Base-by-base conservation (phyloP, 2,113 vertebrate species). In the Gymnobelideus leadbeateri region DNA sequence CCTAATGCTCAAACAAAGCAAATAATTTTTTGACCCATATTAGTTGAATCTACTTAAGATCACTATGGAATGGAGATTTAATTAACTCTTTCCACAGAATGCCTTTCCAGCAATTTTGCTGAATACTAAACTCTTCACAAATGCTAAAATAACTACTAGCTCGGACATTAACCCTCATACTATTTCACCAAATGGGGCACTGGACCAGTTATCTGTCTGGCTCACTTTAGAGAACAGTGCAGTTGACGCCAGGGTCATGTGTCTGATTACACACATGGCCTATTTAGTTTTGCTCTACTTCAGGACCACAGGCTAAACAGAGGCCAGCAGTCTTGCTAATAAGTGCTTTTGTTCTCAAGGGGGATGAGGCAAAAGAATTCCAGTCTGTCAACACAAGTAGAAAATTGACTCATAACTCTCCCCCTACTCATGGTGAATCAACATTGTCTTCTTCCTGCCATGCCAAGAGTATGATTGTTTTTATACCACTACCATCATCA, bases 371-470 rank as follows among this genome's bases (percentile, higher is more conserved):
- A 84, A 84, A 84, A 84, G n/a, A 84, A 43, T 84, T 84, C 19
- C 2, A 11, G 8, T 84, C 16, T 23, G 11, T 23, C n/a, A 43
- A 1, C 6, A 43, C n/a, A 84, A 43, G n/a, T 89, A 92, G 16
- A 77, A 93, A 92, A 93, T 10, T 14, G 93, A 54, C 94, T 31
- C 84, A 50, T 94, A 46, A 14, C 91, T 91, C 90, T 93, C 3
- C 6, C 25, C 55, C 10, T 57, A 53, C 31, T 37, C 25, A 10
- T 12, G 51, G 3, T 55, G 1, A 21, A 37, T 43, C 37, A 84
- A 84, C 21, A 84, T n/a, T 43, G 37, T 77, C 68, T 16, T 84
- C n/a, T 43, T 23, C 68, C 19, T 84, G 68, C 7, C 68, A 84
- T 84, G n/a, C n/a, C 43, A 84, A 84, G 8, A 84, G 2, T 8